Conservation (phyloP, 2,888 invertebrate genomes). For the Microctonus hyperodae region DNA sequence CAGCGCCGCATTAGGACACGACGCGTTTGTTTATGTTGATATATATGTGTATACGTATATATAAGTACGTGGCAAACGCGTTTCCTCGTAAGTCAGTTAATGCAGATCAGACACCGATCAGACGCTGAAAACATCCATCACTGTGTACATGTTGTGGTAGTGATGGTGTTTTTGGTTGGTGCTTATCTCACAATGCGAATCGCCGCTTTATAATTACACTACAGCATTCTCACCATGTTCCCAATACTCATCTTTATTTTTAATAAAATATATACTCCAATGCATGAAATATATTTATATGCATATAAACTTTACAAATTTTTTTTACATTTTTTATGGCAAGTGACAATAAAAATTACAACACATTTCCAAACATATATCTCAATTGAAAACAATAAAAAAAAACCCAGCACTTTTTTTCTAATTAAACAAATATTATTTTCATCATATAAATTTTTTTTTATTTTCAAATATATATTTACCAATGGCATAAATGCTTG, state of each 20-base stretch:
- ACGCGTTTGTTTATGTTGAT: conserved; percentile 23
- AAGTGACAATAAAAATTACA: too few relatives aligned
- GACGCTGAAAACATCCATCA: conserved; percentile 64
- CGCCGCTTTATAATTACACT: conserved; percentile 62
- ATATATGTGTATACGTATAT: conserved; percentile 19
- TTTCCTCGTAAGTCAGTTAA: conserved; percentile 55
- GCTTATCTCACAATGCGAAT: conserved; percentile 58
- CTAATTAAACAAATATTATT: neutral
- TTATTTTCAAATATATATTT: neutral
- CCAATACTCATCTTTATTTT: conserved; percentile 5
- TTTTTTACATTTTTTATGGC: too few relatives aligned
- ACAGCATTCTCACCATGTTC: conserved; percentile 48
- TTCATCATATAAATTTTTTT: neutral
- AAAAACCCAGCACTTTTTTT: neutral
- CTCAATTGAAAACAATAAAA: too few relatives aligned
- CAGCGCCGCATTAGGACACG: conserved; percentile 39
- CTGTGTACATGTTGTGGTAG: conserved; percentile 37
- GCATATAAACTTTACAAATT: too few relatives aligned
- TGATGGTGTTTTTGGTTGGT: conserved; percentile 39
- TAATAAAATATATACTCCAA: neutral
- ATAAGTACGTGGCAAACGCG: conserved; percentile 16
- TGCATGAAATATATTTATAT: too few relatives aligned
- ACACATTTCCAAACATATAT: too few relatives aligned
- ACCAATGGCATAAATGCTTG: neutral
- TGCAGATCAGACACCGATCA: conserved; percentile 60